Evolutionary conservation across 1,140 invertebrate genomes (phyloP), one percentile per base, ranked within the genome.

Genomic region (Brachystomella parvula): DNA sequence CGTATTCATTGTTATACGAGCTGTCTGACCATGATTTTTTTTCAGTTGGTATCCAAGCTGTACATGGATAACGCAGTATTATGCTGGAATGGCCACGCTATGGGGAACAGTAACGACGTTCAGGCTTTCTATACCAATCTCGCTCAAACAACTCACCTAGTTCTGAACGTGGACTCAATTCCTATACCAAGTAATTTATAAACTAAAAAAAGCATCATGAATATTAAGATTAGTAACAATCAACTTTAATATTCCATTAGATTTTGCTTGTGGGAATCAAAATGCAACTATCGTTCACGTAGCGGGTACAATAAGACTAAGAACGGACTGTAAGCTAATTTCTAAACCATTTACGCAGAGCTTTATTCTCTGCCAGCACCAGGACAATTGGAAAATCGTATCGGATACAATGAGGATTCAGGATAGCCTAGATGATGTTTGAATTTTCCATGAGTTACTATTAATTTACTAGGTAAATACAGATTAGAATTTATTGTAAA

Each of bases 351-450:
- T 92, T 71, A 84, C 87, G 72, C 89, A 94, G 77, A 88, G 85
- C 15, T 92, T 93, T 73, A 77, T 92, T 1, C 84, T 94, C 21
- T 89, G 89, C 0, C 88, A 87, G 17, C 83, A 88, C 72, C 87
- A 84, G 26, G 88, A 90, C 65, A 90, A 91, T 76, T 93, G 89
- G 90, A 92, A 91, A 80, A 90, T 94, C 67, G 88, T 89, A 28
- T 89, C 85, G 53, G 90, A 93, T 75, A 87, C 49, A 9, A 19
- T 53, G 15, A 9, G 49, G 6, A 53, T 24, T 15, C 49, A 53
- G 24, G 24, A 53, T 24, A n/a, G n/a, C n/a, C n/a, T n/a, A n/a
- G n/a, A n/a, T n/a, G n/a, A n/a, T n/a, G n/a, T n/a, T n/a, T n/a
- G n/a, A n/a, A n/a, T n/a, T n/a, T n/a, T n/a, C n/a, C n/a, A n/a